Base-by-base conservation (phyloP, 2,797 vertebrate species). In the Leucoraja ocellata region DNA sequence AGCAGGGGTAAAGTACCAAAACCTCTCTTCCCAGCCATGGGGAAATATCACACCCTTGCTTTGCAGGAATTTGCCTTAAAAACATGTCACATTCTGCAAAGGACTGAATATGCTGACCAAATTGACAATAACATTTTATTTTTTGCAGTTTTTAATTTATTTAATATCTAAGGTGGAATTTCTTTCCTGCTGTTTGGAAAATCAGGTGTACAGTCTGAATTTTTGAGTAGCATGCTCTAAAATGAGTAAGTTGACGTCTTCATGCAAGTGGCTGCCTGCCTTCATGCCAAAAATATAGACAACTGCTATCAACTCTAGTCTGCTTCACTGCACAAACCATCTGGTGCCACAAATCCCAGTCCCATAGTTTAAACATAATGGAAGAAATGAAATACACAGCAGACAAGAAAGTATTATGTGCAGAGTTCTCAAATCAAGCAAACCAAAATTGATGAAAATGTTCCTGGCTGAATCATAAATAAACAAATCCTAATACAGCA, bases 281-380 rank as follows among this genome's bases (percentile, higher is more conserved):
- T 11, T 74, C 36, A 54, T 91, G 90, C 68, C 73, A 91, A 74
- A 91, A 91, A 74, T 91, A 91, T 91, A 91, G 71, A 74, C 90
- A 91, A 91, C 68, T 91, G 36, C 65, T 25, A 91, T 91, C 88
- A 73, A 23, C 32, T 91, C 68, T 46, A 91, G 25, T 91, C 88
- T 91, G 39, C 32, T 65, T 91, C 88, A 91, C 88, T 73, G 65
- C 61, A 68, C 68, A 91, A 25, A 74, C 90, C 68, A 91, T 74
- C 90, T 91, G 90, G 90, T 91, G 68, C 23, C 68, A 25, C 73
- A 68, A 32, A 54, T 25, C 23, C 23, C 9, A 28, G 28, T 74
- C 46, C 23, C 23, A 46, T 74, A 46, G 23, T 91, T 91, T 74
- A 54, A 91, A 74, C 39, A 54, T 91, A 74, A 74, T 91, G 88